These are phyloP conservation scores for Syngnathus rostellatus DNA, from an alignment of 2,797 vertebrate genomes.

Conservation along the genomic window DNA sequence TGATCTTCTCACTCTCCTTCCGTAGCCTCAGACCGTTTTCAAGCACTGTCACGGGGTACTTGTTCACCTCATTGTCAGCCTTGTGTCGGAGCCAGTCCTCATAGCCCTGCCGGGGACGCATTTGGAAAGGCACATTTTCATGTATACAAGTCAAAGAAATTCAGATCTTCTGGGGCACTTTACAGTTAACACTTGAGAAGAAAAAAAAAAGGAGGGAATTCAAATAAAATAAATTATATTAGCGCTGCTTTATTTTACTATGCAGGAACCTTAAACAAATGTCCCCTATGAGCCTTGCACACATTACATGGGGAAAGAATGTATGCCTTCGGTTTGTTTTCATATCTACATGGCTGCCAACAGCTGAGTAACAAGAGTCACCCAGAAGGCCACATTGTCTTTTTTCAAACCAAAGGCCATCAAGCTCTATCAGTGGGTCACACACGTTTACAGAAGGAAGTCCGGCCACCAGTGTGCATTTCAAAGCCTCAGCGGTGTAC, in stretches of 20 bases:
- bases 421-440: constrained; percentile 26
- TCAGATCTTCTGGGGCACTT: background rate
- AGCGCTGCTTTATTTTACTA: no score
- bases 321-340: constrained; percentile 13
- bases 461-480: constrained; percentile 54
- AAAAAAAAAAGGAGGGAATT: background rate
- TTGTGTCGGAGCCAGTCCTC: constrained; percentile 97
- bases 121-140: constrained; percentile 16
- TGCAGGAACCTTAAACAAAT: no score
- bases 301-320: no score
- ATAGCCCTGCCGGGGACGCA: constrained; percentile 75
- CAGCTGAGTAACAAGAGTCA: constrained; percentile 14
- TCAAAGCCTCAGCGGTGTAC: constrained; percentile 38
- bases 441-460: constrained; percentile 56
- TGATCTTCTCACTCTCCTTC: constrained; percentile 91
- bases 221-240: background rate
- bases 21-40: constrained; percentile 74
- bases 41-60: constrained; percentile 82
- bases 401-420: constrained; percentile 40
- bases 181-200: no score
- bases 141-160: constrained; percentile 4
- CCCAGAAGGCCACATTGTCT: constrained; percentile 22
- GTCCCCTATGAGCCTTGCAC: no score
- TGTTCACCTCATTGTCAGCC: constrained; percentile 96
- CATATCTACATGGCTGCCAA: constrained; percentile 14